Conservation (phyloP, 2,113 vertebrate genomes). For the Motacilla alba region DNA sequence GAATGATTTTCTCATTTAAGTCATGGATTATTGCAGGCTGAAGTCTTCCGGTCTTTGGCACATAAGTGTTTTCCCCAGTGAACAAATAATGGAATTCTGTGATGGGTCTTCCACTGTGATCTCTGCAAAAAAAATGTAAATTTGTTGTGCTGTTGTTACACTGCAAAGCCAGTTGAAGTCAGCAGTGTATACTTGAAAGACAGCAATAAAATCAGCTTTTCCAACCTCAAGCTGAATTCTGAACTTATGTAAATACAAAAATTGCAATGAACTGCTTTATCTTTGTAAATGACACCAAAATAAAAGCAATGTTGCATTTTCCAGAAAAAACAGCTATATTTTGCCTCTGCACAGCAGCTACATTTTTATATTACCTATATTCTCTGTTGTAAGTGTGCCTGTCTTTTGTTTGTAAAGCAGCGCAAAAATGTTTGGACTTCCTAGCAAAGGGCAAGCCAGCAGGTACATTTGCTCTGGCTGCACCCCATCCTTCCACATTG, state of each 20-base stretch:
- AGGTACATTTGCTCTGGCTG: not conserved
- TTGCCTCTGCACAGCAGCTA: not conserved
- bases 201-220: slow-evolving; percentile 12
- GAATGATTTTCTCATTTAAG: not conserved
- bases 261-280: not conserved
- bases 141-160: not conserved
- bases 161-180: not conserved
- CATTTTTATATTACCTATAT: not conserved
- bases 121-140: not conserved
- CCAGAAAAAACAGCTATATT: not conserved
- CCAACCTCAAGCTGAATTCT: not conserved
- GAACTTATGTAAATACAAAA: slow-evolving; percentile 4
- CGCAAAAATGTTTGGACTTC: not conserved
- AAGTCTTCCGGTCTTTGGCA: not conserved
- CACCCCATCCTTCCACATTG: not conserved
- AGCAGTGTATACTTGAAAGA: not conserved
- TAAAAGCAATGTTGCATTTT: not conserved
- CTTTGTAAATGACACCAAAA: slow-evolving; percentile 7
- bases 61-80: not conserved
- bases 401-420: not conserved
- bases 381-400: not conserved
- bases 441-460: not conserved
- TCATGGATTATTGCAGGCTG: not conserved
- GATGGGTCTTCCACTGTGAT: not conserved
- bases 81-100: not conserved